Evolutionary conservation across 2,113 vertebrate species (phyloP), one percentile per base, ranked within the genome.

Genomic region (Seriola dumerili): DNA sequence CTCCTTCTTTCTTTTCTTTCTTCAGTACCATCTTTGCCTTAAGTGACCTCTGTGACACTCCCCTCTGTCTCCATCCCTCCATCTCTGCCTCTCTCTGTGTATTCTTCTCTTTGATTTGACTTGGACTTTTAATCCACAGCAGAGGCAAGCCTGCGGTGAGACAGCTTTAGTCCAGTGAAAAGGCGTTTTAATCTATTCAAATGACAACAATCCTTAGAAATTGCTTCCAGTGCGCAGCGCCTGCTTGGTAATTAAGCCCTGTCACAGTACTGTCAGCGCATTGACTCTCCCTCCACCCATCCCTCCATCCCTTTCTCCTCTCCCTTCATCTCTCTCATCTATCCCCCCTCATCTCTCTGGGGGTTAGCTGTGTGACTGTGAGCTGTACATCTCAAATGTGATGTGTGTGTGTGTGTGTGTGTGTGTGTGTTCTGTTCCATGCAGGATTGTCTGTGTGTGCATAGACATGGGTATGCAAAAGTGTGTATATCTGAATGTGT

Each of bases 121-220:
- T 83, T 61, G 9, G 71, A 85, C 82, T 86, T 86, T 87, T 92
- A 94, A 94, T 94, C 93, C 90, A 73, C 78, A 64, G 83, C 83
- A 46, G 84, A 76, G 71, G 55, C 72, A 76, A 70, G 84, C 78
- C 40, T n/a, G 75, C 75, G 63, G 89, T 80, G 88, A 87, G 91
- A 82, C 84, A 89, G 92, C 81, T 90, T 90, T 89, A 92, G 92
- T 85, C 82, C 88, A 75, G 82, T 65, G 88, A 90, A 92, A 90
- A 84, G 76, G 65, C 23, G 38, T 91, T 93, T 93, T 94, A 94
- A 95, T 95, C 90, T 90, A 86, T 93, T 94, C 79, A 90, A 93
- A 92, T 78, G 92, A 95, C 93, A 94, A 92, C 90, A 91, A 85
- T 93, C 88, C 90, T 85, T 78, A 91, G 86, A 91, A 94, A 90